Base-by-base conservation (phyloP, 2,113 vertebrate species). In the Psilopogon haemacephalus region DNA sequence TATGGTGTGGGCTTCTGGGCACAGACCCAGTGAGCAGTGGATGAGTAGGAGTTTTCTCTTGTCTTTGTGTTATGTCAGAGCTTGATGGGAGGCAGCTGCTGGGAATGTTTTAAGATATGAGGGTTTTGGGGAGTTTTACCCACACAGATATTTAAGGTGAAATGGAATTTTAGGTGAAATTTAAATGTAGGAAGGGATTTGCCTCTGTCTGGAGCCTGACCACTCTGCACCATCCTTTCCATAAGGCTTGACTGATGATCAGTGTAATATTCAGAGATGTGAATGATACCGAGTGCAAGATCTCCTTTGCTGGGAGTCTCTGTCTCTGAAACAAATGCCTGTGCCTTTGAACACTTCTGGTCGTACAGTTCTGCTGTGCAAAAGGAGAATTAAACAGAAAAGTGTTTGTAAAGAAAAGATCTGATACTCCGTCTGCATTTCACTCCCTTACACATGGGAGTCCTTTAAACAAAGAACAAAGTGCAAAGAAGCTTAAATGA, bases 41-140 rank as follows among this genome's bases (percentile, higher is more conserved):
- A 46, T 1, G 89, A 95, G 90, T 68, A 70, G 92, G 94, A 95
- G 88, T 94, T 89, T 83, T 93, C 83, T 89, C 79, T 91, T 89
- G 82, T 91, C 79, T 48, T 91, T 60, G 63, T 84, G 7, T 85
- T 75, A 11, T 82, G 92, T 93, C 93, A 84, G 70, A 82, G 63
- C 42, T 84, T 95, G 94, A 96, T 72, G 46, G 80, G 74, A 96
- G 81, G 78, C 95, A 96, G 94, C 94, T 96, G 96, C 70, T 85
- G 55, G 4, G 68, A 38, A 30, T 88, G 60, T 69, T 88, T 91
- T 32, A 63, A 50, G 46, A 74, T 14, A 59, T 23, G 46, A 26
- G 48, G 48, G 48, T 24, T 50, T 50, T 44, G 42, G 78, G 56
- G 84, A 32, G 6, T 27, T 81, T 88, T 89, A 58, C 75, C 44